These are phyloP conservation scores for Napeogenes sylphis DNA, from an alignment of 2,888 invertebrate species.

Conservation along the genomic window DNA sequence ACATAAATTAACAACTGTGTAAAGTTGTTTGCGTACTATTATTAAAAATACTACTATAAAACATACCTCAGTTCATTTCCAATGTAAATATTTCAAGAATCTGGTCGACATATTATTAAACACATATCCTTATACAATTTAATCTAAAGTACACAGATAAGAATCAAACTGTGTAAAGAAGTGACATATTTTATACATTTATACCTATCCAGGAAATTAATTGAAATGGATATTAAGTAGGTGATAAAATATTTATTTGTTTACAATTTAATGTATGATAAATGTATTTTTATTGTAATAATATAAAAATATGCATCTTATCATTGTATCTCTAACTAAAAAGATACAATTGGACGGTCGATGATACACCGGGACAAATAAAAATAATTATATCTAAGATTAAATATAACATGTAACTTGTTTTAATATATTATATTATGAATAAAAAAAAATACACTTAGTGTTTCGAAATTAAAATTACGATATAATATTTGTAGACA, in stretches of 20 bases:
- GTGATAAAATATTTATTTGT: neutral
- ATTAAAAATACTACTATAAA: neutral
- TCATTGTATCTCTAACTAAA: too few species aligned
- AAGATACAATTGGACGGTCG: too few species aligned
- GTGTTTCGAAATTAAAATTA: neutral
- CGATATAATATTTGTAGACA: too few species aligned
- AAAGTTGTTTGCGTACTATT: neutral
- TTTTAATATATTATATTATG: neutral
- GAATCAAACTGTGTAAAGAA: neutral
- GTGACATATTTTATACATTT: too few species aligned
- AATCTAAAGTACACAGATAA: neutral
- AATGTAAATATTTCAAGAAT: slow-evolving; percentile 1
- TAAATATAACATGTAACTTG: too few species aligned
- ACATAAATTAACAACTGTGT: neutral
- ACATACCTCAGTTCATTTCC: neutral
- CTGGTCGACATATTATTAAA: neutral
- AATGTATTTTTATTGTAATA: too few species aligned
- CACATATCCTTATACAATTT: neutral
- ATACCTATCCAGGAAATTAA: too few species aligned
- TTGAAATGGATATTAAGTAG: neutral
- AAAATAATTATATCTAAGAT: too few species aligned
- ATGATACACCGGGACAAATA: too few species aligned
- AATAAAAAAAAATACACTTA: too few species aligned
- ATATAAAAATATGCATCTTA: too few species aligned
- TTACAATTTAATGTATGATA: neutral